phyloP scores from a whole-genome alignment of 2,888 invertebrate species.

The Pandemis cinnamomeana region DNA sequence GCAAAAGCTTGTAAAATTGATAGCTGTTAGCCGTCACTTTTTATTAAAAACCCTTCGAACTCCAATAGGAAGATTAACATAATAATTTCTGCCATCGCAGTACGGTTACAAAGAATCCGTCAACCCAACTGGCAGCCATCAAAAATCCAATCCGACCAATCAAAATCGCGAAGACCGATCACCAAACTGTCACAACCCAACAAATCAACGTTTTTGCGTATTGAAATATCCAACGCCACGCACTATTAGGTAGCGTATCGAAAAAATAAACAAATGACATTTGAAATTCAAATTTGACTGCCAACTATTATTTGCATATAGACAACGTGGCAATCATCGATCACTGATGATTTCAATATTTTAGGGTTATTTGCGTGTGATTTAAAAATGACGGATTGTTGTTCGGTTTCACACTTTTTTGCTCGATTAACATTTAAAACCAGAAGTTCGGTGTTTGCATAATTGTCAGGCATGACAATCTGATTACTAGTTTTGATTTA shows the following conservation, averaged over 20 bases:
- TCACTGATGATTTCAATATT: slow-evolving; percentile 71
- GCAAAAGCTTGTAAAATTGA: background rate
- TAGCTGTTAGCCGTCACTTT: background rate
- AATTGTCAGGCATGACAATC: background rate
- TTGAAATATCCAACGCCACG: slow-evolving; percentile 56
- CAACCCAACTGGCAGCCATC: slow-evolving; percentile 66
- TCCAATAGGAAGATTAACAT: slow-evolving; percentile 43
- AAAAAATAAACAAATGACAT: slow-evolving; percentile 77
- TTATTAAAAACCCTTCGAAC: slow-evolving; percentile 5
- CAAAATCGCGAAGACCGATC: slow-evolving; percentile 51
- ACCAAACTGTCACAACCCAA: slow-evolving; percentile 53
- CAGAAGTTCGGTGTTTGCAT: background rate
- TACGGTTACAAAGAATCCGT: slow-evolving; percentile 44
- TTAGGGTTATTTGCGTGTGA: slow-evolving; percentile 56
- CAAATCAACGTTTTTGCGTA: slow-evolving; percentile 60
- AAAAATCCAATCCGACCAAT: slow-evolving; percentile 62
- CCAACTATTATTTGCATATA: slow-evolving; percentile 79
- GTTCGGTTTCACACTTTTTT: slow-evolving; percentile 52
- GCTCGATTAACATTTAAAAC: slow-evolving; percentile 20
- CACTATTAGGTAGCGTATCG: slow-evolving; percentile 73
- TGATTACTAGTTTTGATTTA: background rate
- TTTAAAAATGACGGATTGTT: slow-evolving; percentile 53
- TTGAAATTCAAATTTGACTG: slow-evolving; percentile 79
- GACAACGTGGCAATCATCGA: slow-evolving; percentile 74
- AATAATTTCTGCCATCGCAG: slow-evolving; percentile 44